These are phyloP conservation scores for Oenanthe melanoleuca DNA, from an alignment of 2,113 vertebrate genomes.

Conservation along the genomic window DNA sequence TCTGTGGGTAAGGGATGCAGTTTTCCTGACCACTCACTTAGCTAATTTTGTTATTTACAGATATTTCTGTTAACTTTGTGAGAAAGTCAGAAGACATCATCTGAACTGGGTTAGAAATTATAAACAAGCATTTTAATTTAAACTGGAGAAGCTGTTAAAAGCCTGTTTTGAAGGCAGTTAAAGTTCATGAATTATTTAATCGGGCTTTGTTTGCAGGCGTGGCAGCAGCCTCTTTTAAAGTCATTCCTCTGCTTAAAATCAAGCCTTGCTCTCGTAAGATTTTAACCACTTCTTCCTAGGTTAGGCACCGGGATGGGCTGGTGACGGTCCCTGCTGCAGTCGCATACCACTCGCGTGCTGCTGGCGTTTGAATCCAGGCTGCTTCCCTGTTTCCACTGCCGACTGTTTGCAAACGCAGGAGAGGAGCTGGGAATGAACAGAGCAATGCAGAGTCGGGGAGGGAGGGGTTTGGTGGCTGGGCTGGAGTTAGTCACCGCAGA, in stretches of 20 bases:
- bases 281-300: background rate
- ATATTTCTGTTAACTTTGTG: background rate
- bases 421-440: background rate
- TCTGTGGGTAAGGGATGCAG: rapidly evolving
- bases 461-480: constrained; percentile 55
- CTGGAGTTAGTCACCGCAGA: constrained; percentile 28
- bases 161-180: background rate
- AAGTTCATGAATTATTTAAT: constrained; percentile 9
- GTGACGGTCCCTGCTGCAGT: background rate
- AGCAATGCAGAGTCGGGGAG: constrained; percentile 17
- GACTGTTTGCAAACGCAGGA: background rate
- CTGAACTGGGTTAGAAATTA: background rate
- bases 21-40: background rate
- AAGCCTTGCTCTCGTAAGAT: background rate
- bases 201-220: constrained; percentile 17
- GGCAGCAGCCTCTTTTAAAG: background rate
- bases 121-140: background rate
- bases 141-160: background rate
- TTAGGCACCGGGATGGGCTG: background rate
- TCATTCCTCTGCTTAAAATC: background rate
- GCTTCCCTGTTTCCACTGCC: constrained; percentile 19
- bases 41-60: background rate
- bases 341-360: rapidly evolving
- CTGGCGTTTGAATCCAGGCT: background rate
- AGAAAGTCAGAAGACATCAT: background rate